Conservation (phyloP, 2,113 vertebrate species). For the Myrmophylax atrothorax region DNA sequence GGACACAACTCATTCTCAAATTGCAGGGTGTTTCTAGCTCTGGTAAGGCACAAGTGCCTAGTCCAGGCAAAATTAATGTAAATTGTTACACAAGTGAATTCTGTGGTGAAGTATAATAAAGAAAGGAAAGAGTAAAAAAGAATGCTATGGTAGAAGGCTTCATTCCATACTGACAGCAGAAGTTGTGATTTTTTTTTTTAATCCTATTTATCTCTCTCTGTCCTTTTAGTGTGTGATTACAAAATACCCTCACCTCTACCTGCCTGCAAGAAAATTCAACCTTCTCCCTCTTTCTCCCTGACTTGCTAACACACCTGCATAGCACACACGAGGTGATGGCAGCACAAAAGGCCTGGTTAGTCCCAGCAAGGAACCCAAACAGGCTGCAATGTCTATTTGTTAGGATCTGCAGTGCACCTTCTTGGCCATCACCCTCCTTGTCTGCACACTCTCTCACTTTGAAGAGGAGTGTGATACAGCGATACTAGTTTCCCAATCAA, state of each 20-base stretch:
- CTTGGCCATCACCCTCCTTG: not conserved
- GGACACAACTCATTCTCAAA: not conserved
- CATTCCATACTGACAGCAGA: not conserved
- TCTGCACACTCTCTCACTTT: not conserved
- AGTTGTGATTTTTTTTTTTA: not conserved
- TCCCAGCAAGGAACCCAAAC: not conserved
- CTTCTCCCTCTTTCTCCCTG: not conserved
- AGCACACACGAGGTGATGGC: not conserved
- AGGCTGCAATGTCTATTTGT: not conserved
- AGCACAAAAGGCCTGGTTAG: not conserved
- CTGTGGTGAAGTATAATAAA: not conserved
- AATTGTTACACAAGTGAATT: not conserved
- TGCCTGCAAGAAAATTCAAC: not conserved
- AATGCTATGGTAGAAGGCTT: not conserved
- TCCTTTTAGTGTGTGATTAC: not conserved
- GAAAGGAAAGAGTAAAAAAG: not conserved
- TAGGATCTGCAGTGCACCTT: not conserved
- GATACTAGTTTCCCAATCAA: not conserved
- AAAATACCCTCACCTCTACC: not conserved
- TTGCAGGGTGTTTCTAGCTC: not conserved
- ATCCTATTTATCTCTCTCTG: not conserved
- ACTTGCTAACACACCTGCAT: not conserved
- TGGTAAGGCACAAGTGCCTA: not conserved
- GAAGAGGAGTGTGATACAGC: not conserved
- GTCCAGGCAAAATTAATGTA: not conserved